Base-by-base conservation (phyloP, 1,140 invertebrate species). In the Orchesella cincta region DNA sequence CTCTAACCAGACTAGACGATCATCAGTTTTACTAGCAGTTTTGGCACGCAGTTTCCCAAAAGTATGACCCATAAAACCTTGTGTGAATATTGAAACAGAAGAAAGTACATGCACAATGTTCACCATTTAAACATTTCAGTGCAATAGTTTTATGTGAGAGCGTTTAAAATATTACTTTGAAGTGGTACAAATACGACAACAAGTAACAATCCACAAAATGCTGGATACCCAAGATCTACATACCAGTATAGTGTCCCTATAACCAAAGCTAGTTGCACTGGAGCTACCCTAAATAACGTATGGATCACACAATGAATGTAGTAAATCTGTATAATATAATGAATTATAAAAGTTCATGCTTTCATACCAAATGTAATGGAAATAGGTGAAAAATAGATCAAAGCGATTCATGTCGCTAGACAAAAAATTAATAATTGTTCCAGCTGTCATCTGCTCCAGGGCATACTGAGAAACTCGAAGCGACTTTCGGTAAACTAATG, bases 1-100 rank as follows among this genome's bases (percentile, higher is more conserved):
- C 80, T 87, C 88, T 87, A 89, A 88, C 26, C 88, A 79, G 29
- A 86, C 83, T 3, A 90, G 85, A 64, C 89, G 78, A 77, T 87
- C 85, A 84, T 90, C 89, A 0, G 88, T 89, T 1, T 84, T 72
- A 14, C 72, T 75, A 3, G 85, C 85, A 20, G 85, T 87, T 75
- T 83, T 71, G 1, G 83, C n/a, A 29, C 86, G 77, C 14, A 86
- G 78, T 28, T 83, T 81, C 0, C 83, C 82, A 67, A 85, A 86
- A 0, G 85, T 74, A 77, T 83, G 83, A 35, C 86, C 86, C 83
- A 87, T 86, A 76, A 83, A 83, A 33, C 83, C 83, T 85, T 34
- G n/a, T 81, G 76, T 28, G 18, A 54, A 64, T n/a, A n/a, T n/a
- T n/a, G n/a, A n/a, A n/a, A n/a, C n/a, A n/a, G n/a, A n/a, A n/a